phyloP scores from a whole-genome alignment of 2,113 vertebrate species.

The Lepus americanus region DNA sequence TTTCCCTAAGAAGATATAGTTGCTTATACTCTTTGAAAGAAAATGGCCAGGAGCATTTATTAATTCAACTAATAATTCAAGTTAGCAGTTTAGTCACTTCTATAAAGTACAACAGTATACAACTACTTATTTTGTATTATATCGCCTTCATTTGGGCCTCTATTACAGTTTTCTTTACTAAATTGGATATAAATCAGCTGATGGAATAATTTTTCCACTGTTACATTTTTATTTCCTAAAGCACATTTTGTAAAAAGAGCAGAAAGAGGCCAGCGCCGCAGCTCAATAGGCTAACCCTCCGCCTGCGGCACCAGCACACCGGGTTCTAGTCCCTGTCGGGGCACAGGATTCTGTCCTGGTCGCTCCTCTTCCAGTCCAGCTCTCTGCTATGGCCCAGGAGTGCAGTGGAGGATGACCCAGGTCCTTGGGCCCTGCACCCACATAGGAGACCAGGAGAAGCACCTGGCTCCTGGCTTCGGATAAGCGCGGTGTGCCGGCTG shows the following conservation, averaged over 20 bases:
- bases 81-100: not conserved
- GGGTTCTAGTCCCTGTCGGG: too few relatives aligned
- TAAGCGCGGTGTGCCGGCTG: too few relatives aligned
- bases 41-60: not conserved
- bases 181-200: not conserved
- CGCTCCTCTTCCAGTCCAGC: too few relatives aligned
- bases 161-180: not conserved
- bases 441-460: too few relatives aligned
- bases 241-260: not conserved
- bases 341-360: too few relatives aligned
- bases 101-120: not conserved
- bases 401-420: too few relatives aligned
- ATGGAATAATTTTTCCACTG: not conserved
- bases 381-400: too few relatives aligned
- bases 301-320: too few relatives aligned
- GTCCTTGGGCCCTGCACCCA: too few relatives aligned
- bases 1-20: not conserved
- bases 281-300: too few relatives aligned
- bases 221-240: slow-evolving; percentile 17
- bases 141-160: not conserved
- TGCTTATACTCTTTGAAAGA: not conserved
- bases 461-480: too few relatives aligned
- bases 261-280: not conserved
- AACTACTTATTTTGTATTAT: not conserved
- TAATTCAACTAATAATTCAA: not conserved